phyloP scores from a whole-genome alignment of 2,888 invertebrate species.

The Eurytoma californica region DNA sequence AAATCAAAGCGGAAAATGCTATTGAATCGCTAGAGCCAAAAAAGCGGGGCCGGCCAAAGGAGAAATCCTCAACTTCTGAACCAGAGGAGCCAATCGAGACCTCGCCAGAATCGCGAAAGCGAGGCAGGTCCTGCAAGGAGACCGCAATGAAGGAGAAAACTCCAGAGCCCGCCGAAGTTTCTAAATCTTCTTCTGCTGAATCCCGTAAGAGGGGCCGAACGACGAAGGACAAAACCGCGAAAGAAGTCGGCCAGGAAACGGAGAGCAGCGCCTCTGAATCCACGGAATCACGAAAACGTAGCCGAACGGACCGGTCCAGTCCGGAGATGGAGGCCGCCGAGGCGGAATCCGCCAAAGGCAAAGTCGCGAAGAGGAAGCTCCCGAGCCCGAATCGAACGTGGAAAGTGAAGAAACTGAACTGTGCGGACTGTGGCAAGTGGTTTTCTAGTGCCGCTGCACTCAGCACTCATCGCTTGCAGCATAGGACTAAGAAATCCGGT shows the following conservation, averaged over 20 bases:
- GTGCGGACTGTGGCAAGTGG: conserved; percentile 68
- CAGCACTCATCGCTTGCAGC: conserved; percentile 67
- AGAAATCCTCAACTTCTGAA: not conserved
- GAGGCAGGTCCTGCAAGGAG: not conserved
- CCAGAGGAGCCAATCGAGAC: not conserved
- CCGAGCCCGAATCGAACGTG: conserved; percentile 56
- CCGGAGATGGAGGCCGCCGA: conserved; percentile 21
- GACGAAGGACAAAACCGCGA: conserved; percentile 1
- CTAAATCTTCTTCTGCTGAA: not conserved
- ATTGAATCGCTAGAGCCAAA: no score
- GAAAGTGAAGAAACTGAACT: conserved; percentile 66
- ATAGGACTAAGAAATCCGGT: conserved; percentile 70
- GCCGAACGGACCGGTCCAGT: not conserved
- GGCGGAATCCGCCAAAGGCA: conserved; percentile 35
- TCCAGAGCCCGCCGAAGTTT: not conserved
- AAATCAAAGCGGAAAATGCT: not conserved
- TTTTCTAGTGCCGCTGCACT: conserved; percentile 66
- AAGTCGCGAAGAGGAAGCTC: conserved; percentile 21
- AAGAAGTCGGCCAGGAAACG: conserved; percentile 2
- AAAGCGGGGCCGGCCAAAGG: conserved; percentile 24
- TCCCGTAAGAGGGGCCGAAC: conserved; percentile 10
- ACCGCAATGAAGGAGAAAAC: not conserved
- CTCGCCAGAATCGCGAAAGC: not conserved
- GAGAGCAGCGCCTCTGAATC: not conserved
- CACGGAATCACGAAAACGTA: conserved; percentile 32